These are phyloP conservation scores for Lordiphosa clarofinis DNA, from an alignment of 1,140 invertebrate species.

Conservation along the genomic window DNA sequence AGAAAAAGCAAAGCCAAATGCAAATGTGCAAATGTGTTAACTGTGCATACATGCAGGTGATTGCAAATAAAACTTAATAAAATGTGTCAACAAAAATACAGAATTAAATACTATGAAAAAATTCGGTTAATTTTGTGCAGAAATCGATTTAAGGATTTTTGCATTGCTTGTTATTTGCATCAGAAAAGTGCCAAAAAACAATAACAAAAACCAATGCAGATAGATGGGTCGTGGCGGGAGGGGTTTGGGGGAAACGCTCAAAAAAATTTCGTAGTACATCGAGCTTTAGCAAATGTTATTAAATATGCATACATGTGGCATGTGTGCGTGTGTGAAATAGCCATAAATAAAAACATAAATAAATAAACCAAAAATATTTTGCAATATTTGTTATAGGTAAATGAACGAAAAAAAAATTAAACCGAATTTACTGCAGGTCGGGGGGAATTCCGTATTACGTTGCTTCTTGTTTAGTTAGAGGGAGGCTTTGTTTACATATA, in stretches of 20 bases:
- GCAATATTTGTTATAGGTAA: slow-evolving; percentile 54
- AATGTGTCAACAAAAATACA: slow-evolving; percentile 70
- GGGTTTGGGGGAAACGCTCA: slow-evolving; percentile 13
- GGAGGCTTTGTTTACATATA: slow-evolving; percentile 61
- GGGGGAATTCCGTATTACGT: not conserved
- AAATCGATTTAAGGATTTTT: slow-evolving; percentile 75
- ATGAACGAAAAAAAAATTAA: slow-evolving; percentile 18
- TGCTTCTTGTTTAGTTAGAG: slow-evolving; percentile 17
- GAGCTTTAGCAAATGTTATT: slow-evolving; percentile 64
- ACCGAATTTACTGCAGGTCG: slow-evolving; percentile 1
- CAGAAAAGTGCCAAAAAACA: slow-evolving; percentile 43
- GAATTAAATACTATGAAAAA: slow-evolving; percentile 51
- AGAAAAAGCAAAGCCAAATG: slow-evolving; percentile 31
- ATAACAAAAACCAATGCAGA: slow-evolving; percentile 63
- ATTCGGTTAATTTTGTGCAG: slow-evolving; percentile 70
- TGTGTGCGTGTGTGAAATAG: slow-evolving; percentile 11
- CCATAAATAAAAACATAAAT: slow-evolving; percentile 48
- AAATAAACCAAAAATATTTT: slow-evolving; percentile 65
- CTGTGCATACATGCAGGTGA: slow-evolving; percentile 74
- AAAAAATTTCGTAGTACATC: slow-evolving; percentile 60
- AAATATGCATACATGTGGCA: slow-evolving; percentile 54
- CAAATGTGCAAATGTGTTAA: slow-evolving; percentile 66
- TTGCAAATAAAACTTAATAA: slow-evolving; percentile 76
- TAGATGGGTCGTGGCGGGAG: slow-evolving; percentile 29
- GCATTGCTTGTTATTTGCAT: slow-evolving; percentile 55